phyloP scores from a whole-genome alignment of 2,113 vertebrate species.

The Cygnus buccinator region DNA sequence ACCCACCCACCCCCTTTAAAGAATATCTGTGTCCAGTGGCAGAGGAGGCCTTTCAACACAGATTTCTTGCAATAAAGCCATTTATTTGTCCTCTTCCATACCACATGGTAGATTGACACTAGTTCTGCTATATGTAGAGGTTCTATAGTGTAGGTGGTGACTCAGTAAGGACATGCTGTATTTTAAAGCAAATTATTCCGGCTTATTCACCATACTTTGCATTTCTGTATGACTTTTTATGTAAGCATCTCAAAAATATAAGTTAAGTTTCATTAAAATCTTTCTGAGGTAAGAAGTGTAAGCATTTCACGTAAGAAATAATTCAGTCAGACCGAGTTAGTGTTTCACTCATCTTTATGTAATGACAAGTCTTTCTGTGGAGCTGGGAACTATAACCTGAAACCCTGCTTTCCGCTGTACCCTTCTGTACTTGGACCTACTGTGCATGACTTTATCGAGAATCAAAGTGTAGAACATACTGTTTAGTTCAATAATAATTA shows the following conservation, averaged over 20 bases:
- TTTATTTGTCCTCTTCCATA: not conserved
- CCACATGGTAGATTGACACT: not conserved
- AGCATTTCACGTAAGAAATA: not conserved
- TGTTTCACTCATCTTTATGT: not conserved
- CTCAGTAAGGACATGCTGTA: slow-evolving; percentile 4
- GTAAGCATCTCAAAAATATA: slow-evolving; percentile 22
- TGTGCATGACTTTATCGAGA: not conserved
- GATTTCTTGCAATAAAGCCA: not conserved
- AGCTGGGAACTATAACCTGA: not conserved
- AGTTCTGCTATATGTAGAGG: not conserved
- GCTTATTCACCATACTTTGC: not conserved
- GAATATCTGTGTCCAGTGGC: not conserved
- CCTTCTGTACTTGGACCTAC: not conserved
- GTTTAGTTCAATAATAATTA: slow-evolving; percentile 3
- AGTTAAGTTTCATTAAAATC: not conserved
- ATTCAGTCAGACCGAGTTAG: not conserved
- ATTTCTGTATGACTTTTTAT: not conserved
- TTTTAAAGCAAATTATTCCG: slow-evolving; percentile 47
- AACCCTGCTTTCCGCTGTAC: not conserved
- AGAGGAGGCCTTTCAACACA: not conserved
- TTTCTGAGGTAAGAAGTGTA: not conserved
- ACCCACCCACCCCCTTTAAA: not conserved
- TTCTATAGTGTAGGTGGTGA: slow-evolving; percentile 8
- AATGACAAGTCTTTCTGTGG: not conserved
- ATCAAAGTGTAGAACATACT: not conserved